Base-by-base conservation (phyloP, 2,888 invertebrate genomes). In the Tuta absoluta region DNA sequence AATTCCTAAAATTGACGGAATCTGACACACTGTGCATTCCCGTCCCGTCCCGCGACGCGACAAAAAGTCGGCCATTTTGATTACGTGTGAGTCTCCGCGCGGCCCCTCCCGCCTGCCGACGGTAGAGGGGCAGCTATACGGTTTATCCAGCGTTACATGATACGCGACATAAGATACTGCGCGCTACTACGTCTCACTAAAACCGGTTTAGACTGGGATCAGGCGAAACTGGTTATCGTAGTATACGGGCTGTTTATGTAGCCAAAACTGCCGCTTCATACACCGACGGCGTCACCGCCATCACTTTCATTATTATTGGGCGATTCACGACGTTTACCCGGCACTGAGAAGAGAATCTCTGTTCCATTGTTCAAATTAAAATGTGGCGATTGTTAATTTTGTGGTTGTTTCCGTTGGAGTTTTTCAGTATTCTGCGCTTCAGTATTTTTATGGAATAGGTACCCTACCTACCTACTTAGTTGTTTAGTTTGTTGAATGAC, bases 221-320 rank as follows among this genome's bases (percentile, higher is more conserved):
- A 66, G 67, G 67, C 74, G 74, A 72, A 53, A 65, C 41, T 78
- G 77, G 83, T 80, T 73, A 69, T 69, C 70, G 78, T 77, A 77
- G 84, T 87, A 87, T 89, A 91, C 89, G 87, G 89, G 84, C 89
- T 92, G 92, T 92, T 92, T 92, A 92, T 91, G 90, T 91, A 89
- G 91, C 91, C 90, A 83, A 91, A 92, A 92, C 89, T 84, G 91
- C 83, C 90, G 89, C 89, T 91, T 91, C 90, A 91, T 91, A 91
- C 89, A 90, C 88, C 89, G 87, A 85, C 86, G 86, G 86, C 90
- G 86, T 87, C 87, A 85, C 82, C 80, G 84, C 90, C 88, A 89
- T 91, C 91, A 87, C 86, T 89, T 92, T 92, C 92, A 92, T 92
- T 92, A 91, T 92, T 92, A 92, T 92, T 91, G 88, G 90, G 85